phyloP scores from a whole-genome alignment of 2,797 vertebrate genomes.

The Mastacembelus armatus region DNA sequence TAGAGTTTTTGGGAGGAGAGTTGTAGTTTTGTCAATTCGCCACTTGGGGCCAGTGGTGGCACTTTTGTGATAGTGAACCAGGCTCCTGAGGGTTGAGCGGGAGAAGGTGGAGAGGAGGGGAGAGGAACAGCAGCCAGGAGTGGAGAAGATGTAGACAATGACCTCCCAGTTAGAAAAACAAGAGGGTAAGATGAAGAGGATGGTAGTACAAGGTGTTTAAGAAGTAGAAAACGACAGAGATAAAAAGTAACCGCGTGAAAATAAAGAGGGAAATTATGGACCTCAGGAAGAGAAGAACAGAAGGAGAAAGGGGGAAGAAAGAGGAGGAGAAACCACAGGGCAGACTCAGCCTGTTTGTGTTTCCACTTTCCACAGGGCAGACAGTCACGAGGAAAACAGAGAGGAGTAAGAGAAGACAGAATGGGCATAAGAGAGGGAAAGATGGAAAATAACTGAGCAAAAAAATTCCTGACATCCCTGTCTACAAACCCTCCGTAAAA shows the following conservation, averaged over 20 bases:
- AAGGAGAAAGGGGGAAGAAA: conserved; percentile 29
- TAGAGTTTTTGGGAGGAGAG: background rate
- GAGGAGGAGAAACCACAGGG: conserved; percentile 68
- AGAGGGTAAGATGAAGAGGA: conserved; percentile 27
- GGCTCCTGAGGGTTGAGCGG: conserved; percentile 72
- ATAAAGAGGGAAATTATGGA: conserved; percentile 32
- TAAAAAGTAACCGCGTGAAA: conserved; percentile 19
- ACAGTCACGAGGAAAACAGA: conserved; percentile 65
- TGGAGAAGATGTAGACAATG: conserved; percentile 13
- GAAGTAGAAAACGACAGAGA: conserved; percentile 8
- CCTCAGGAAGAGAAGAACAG: conserved; percentile 18
- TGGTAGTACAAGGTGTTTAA: conserved; percentile 17
- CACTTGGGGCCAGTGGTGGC: conserved; percentile 75
- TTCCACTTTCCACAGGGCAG: conserved; percentile 75
- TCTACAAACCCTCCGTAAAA: conserved; percentile 28
- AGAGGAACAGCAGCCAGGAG: conserved; percentile 32
- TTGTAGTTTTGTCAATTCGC: conserved; percentile 42
- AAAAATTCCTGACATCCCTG: conserved; percentile 39
- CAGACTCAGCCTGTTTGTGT: conserved; percentile 79
- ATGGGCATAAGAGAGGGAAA: conserved; percentile 28
- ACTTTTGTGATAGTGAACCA: conserved; percentile 39
- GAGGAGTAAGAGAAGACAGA: conserved; percentile 30
- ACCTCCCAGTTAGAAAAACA: conserved; percentile 2
- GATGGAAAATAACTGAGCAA: conserved; percentile 62
- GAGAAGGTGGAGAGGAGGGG: conserved; percentile 28